Evolutionary conservation across 2,888 invertebrate species (phyloP), one percentile per base, ranked within the genome.

Genomic region (Drosophila nr. perissopoda): DNA sequence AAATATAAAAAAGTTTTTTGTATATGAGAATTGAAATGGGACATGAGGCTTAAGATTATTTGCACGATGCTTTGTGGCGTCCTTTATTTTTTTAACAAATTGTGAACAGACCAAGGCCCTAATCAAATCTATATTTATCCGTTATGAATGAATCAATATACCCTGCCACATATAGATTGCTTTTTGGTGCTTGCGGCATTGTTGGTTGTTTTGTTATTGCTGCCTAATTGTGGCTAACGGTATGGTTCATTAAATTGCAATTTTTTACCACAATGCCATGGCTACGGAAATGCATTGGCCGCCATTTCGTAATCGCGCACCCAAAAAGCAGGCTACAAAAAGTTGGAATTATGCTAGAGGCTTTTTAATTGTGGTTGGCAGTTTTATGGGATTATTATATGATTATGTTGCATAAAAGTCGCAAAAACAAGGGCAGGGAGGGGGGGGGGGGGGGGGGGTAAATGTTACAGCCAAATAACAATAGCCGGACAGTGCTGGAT

Each of bases 361-460:
- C 81, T 61, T 85, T 88, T 86, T 86, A 86, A 86, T 86, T 86
- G 88, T 72, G 82, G 83, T 38, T 73, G 73, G 82, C 75, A 80
- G 74, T 88, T 86, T 88, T 78, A 88, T 88, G 76, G 82, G 70
- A 80, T 88, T 86, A 88, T 86, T 88, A 88, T 88, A 88, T 86
- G 88, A 88, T 85, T 86, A 80, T 74, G 70, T 64, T 71, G 72
- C 52, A 54, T 60, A 78, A 65, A 52, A 68, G 48, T 34, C 11
- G 42, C 11, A 36, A 42, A 48, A 54, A 52, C 38, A 61, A 46
- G 3, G 7, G 21, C 13, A 7, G 3, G 3, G 1, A 4, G 18
- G 2, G 38, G 38, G 40, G 5, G 38, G 40, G 5, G 3, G 3
- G 1, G 8, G 18, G 2, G 38, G 38, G 40, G 5, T n/a, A 63